phyloP scores from a whole-genome alignment of 2,888 invertebrate species.

The Sesia apiformis region DNA sequence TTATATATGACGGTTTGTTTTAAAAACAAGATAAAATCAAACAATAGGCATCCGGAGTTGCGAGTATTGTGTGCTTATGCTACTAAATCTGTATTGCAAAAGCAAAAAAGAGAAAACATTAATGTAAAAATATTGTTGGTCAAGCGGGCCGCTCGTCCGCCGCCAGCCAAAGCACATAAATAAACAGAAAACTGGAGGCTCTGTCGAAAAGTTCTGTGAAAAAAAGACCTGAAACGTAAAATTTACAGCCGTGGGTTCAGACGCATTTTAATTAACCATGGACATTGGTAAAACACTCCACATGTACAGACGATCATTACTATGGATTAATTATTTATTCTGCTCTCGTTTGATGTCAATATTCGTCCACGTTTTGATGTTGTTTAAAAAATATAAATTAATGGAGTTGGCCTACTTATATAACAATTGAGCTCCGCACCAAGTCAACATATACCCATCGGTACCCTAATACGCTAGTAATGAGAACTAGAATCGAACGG shows the following conservation, averaged over 20 bases:
- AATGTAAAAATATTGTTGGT: slow-evolving; percentile 49
- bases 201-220: slow-evolving; percentile 62
- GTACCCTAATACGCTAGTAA: no score
- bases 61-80: slow-evolving; percentile 10
- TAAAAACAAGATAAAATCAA: no score
- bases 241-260: slow-evolving; percentile 65
- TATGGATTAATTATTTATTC: neutral
- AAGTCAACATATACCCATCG: no score
- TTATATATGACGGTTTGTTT: no score
- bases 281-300: slow-evolving; percentile 5
- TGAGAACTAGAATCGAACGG: no score
- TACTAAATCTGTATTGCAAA: slow-evolving; percentile 39
- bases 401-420: no score
- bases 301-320: neutral
- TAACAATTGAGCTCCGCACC: no score
- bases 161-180: slow-evolving; percentile 66
- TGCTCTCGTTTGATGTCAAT: neutral
- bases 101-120: slow-evolving; percentile 42
- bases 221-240: slow-evolving; percentile 54
- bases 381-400: no score
- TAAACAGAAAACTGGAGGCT: slow-evolving; percentile 69
- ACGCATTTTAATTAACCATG: slow-evolving; percentile 65
- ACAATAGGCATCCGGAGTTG: no score
- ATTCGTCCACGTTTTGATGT: no score
- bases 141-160: slow-evolving; percentile 48